Evolutionary conservation across 1,140 invertebrate genomes (phyloP), one percentile per base, ranked within the genome.

Genomic region (Heterodera carotae): DNA sequence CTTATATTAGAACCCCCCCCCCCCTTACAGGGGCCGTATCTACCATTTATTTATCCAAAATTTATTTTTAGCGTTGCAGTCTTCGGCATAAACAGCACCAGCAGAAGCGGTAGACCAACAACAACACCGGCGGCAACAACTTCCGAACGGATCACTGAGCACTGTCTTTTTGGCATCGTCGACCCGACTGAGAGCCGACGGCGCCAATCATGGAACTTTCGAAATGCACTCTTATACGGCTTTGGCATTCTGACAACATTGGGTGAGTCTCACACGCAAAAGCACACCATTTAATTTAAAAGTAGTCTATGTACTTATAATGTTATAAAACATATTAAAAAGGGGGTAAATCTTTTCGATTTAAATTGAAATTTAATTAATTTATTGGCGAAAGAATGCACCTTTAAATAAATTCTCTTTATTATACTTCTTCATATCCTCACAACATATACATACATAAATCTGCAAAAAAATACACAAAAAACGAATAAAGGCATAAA

Each of bases 171-270:
- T 27, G 72, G 72, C 8, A 74, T 74, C 64, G 59, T 56, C 15
- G 72, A 74, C 12, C 72, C 56, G 36, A 10, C 59, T 34, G 72
- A 74, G 29, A 56, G 59, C 27, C 59, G 72, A 36, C 33, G 72
- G 36, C 33, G 53, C 39, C 75, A 75, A 59, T 27, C 34, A 8
- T 76, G 75, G 75, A 76, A 76, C 66, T 70, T 76, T 27, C 70
- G 75, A 15, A 76, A 76, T 59, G 36, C 75, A 31, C 33, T 76
- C 25, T 72, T 76, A 31, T 76, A 76, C 27, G 75, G 75, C 15
- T 76, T 76, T 59, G 75, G 75, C 34, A 76, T 76, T 76, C 53
- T 76, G 62, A 76, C 75, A 18, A 76, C 75, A 59, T 34, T 76
- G 25, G 75, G 75, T 75, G n/a, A 31, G 74, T n/a, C 22, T 25